phyloP scores from a whole-genome alignment of 2,113 vertebrate genomes.

The Nematolebias whitei region DNA sequence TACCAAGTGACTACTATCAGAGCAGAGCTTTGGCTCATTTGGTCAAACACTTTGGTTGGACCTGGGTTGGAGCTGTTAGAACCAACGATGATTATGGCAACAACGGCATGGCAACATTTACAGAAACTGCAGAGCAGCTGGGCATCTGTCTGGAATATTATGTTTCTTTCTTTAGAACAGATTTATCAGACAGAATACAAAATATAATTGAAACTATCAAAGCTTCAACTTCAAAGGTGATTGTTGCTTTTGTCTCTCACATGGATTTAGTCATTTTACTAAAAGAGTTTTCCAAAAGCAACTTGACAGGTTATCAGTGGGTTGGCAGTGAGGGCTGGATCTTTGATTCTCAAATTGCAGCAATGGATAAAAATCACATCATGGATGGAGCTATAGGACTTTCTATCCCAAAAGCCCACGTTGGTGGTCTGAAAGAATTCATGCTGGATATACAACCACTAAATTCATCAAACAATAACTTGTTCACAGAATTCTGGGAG shows the following conservation, averaged over 20 bases:
- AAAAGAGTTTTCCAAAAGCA: conserved; percentile 61
- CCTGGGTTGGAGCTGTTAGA: conserved; percentile 72
- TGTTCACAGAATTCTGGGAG: conserved; percentile 75
- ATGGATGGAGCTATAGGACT: conserved; percentile 77
- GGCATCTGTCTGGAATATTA: conserved; percentile 59
- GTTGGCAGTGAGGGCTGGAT: conserved; percentile 79
- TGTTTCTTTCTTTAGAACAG: conserved; percentile 62
- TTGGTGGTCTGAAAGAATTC: conserved; percentile 70
- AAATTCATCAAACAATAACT: conserved; percentile 51
- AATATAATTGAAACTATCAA: conserved; percentile 67
- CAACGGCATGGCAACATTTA: conserved; percentile 70
- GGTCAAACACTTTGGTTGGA: conserved; percentile 75
- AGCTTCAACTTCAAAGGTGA: conserved; percentile 71
- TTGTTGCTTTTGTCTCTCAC: conserved; percentile 68
- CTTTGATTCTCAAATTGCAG: conserved; percentile 63
- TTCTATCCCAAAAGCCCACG: conserved; percentile 70
- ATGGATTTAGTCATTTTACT: conserved; percentile 68
- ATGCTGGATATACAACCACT: conserved; percentile 67
- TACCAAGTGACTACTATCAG: conserved; percentile 75
- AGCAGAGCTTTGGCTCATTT: conserved; percentile 71
- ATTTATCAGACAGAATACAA: conserved; percentile 62
- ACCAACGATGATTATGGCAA: conserved; percentile 76
- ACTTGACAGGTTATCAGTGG: conserved; percentile 79
- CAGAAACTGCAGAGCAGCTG: conserved; percentile 51
- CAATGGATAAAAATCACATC: conserved; percentile 57